phyloP scores from a whole-genome alignment of 2,888 invertebrate genomes.

The Smittia sp. region DNA sequence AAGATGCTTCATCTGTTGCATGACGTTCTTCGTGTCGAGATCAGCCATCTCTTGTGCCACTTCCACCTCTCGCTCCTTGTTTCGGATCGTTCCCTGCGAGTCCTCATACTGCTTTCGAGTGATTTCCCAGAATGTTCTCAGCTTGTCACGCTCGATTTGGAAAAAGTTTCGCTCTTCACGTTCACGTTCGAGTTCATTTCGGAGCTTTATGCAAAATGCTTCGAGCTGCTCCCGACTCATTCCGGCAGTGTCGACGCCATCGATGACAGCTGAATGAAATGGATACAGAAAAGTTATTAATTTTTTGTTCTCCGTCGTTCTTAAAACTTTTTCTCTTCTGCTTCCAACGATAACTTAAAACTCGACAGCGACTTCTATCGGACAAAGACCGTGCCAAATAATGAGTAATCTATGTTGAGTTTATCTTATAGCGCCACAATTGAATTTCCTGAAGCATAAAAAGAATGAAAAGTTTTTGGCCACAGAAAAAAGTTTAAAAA shows the following conservation, averaged over 20 bases:
- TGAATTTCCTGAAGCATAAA: conserved; percentile 35
- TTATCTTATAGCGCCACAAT: conserved; percentile 5
- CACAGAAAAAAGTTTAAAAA: conserved; percentile 6
- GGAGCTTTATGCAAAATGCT: conserved; percentile 77
- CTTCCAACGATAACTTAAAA: not conserved
- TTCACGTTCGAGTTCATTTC: conserved; percentile 90
- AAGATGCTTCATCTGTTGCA: conserved; percentile 89
- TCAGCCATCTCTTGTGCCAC: conserved; percentile 84
- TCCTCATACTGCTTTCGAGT: conserved; percentile 75
- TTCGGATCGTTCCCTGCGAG: conserved; percentile 56
- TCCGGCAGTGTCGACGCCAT: conserved; percentile 87
- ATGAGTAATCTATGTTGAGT: not conserved
- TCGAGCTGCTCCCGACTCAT: conserved; percentile 93
- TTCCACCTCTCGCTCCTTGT: conserved; percentile 84
- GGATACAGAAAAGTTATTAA: conserved; percentile 25
- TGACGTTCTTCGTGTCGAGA: conserved; percentile 80
- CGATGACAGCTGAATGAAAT: conserved; percentile 61
- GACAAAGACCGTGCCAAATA: not conserved
- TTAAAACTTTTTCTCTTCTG: not conserved
- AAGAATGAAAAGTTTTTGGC: not conserved
- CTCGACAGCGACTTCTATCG: too few species aligned
- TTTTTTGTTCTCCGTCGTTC: not conserved
- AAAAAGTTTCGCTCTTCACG: conserved; percentile 94
- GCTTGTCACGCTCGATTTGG: conserved; percentile 90
- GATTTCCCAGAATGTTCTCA: conserved; percentile 94